phyloP scores from a whole-genome alignment of 2,113 vertebrate genomes.

The Notechis scutatus region DNA sequence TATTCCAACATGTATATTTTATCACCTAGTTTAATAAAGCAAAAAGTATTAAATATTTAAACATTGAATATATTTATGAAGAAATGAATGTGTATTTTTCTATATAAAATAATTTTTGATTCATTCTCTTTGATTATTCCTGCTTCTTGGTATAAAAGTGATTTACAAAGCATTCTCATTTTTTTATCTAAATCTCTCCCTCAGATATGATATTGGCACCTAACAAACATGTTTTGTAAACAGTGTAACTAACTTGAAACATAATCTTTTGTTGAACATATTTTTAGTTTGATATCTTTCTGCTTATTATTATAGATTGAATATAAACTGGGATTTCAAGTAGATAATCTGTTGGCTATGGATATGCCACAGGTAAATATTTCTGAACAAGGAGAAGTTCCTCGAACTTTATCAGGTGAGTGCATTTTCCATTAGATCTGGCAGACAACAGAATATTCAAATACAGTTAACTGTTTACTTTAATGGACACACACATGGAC shows the following conservation, averaged over 20 bases:
- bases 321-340: slow-evolving; percentile 89
- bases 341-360: slow-evolving; percentile 89
- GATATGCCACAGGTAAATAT: slow-evolving; percentile 88
- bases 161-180: background rate
- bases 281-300: background rate
- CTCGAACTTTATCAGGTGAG: slow-evolving; percentile 85
- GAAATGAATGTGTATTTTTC: background rate
- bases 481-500: background rate
- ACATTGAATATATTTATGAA: background rate
- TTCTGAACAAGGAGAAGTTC: slow-evolving; percentile 88
- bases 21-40: background rate
- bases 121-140: background rate
- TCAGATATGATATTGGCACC: background rate
- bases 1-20: background rate
- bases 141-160: background rate
- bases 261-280: background rate
- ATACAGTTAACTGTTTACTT: background rate
- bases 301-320: slow-evolving; percentile 79
- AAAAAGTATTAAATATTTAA: background rate
- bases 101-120: background rate
- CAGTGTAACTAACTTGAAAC: background rate
- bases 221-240: background rate
- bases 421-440: background rate
- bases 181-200: background rate
- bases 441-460: background rate